Percentiles rank a stretch among this genome's conserved stretches.
Evolutionary conservation across 2,797 vertebrate species (phyloP).

Genomic region (Typhlichthys eigenmanni): DNA sequence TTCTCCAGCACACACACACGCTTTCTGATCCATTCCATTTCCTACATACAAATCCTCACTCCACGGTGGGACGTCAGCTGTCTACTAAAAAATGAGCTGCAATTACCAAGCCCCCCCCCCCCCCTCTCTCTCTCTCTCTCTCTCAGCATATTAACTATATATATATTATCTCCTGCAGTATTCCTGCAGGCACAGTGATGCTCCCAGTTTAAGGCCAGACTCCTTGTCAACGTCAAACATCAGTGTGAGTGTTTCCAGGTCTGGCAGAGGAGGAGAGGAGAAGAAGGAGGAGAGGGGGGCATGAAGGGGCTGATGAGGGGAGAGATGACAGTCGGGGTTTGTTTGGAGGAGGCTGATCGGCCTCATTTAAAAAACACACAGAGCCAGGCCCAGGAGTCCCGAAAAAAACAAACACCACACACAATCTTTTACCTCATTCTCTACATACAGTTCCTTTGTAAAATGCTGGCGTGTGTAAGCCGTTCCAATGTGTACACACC

Average conservation of each 20-base stretch:
- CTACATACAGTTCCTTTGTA: not conserved
- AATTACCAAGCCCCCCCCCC: not conserved
- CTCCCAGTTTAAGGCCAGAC: slow-evolving; percentile 36
- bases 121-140: not conserved
- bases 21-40: slow-evolving; percentile 6
- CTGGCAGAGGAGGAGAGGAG: not conserved
- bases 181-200: slow-evolving; percentile 16
- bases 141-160: too few relatives aligned
- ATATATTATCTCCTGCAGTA: too few relatives aligned
- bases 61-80: slow-evolving; percentile 41
- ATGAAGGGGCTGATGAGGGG: not conserved
- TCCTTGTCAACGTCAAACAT: slow-evolving; percentile 40
- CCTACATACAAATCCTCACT: slow-evolving; percentile 31
- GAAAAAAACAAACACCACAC: slow-evolving; percentile 1
- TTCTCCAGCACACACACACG: slow-evolving; percentile 13
- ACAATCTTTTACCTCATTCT: slow-evolving; percentile 7
- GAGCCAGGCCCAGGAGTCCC: slow-evolving; percentile 8
- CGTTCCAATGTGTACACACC: not conserved
- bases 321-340: slow-evolving; percentile 26
- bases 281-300: not conserved
- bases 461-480: not conserved
- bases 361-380: slow-evolving; percentile 29
- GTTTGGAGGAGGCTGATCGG: slow-evolving; percentile 38
- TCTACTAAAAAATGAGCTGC: slow-evolving; percentile 40
- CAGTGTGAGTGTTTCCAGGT: slow-evolving; percentile 19